Evolutionary conservation across 2,888 invertebrate genomes (phyloP), one percentile per base, ranked within the genome.

Genomic region (Azorinus chamasolen): DNA sequence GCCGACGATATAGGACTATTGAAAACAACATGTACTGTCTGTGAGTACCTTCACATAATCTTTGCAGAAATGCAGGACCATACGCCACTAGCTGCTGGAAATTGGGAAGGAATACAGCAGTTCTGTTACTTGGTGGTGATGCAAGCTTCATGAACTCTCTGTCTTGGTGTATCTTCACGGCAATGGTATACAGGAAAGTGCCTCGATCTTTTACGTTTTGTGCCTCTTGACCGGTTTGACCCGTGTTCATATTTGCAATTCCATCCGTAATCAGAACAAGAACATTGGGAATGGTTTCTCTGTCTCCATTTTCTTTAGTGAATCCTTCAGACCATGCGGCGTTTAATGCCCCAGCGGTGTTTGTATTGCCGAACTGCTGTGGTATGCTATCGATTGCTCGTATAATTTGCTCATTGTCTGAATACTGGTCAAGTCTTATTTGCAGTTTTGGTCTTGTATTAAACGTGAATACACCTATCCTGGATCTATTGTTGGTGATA

Each of bases 261-360:
- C 87, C 89, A 54, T 86, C 88, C 1, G 87, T 87, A 32, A 89
- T 75, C 8, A 89, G 45, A 25, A 88, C 74, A 3, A 79, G 84
- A 22, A 88, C 81, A 55, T 89, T 85, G 8, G 83, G 85, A 39
- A 84, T 76, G 18, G 59, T 69, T 5, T 61, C 63, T 32, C 87
- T 59, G 59, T 87, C 87, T 0, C 84, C 80, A 25, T 59, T 71
- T 18, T 5, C 27, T 41, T 50, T 3, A 12, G 41, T 73, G 46
- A 84, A 83, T 39, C 74, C 79, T 3, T 48, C 39, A 18, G 76
- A 57, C 32, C 77, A 59, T 20, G 77, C 32, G 1, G 71, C 61
- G 5, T 73, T 62, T 24, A 87, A 54, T 5, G 71, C 87, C 12
- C 72, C 82, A 10, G 82, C 84, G 1, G 85, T 87, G 65, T 86